Evolutionary conservation across 2,113 vertebrate species (phyloP).

Genomic region (Zosterops borbonicus): DNA sequence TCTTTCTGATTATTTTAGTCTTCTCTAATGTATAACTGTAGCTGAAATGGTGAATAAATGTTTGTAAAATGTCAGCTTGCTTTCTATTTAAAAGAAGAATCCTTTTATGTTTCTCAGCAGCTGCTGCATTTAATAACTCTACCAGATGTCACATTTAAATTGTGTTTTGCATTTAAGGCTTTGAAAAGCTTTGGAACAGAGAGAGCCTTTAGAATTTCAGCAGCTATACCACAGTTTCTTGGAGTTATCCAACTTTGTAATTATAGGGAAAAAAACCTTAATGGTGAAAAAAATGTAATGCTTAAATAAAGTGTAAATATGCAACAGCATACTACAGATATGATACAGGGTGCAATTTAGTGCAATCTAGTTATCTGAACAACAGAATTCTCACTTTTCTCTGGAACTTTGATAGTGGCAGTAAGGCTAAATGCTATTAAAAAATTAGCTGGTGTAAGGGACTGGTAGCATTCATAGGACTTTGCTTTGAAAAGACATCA

Average conservation of each 20-base stretch:
- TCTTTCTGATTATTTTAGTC: conserved; percentile 43
- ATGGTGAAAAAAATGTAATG: not conserved
- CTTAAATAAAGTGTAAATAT: not conserved
- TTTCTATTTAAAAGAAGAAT: conserved; percentile 32
- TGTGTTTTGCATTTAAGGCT: not conserved
- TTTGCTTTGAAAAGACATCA: not conserved
- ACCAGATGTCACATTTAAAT: conserved; percentile 53
- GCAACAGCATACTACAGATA: not conserved
- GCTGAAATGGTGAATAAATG: conserved; percentile 26
- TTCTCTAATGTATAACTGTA: conserved; percentile 23
- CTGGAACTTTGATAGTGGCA: not conserved
- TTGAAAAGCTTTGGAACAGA: conserved; percentile 1
- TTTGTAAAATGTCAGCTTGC: conserved; percentile 29
- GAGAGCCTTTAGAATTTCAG: conserved; percentile 8
- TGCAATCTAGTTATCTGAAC: not conserved
- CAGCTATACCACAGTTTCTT: not conserved
- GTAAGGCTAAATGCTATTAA: not conserved
- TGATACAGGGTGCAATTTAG: not conserved
- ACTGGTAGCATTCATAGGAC: not conserved
- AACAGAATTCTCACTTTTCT: not conserved
- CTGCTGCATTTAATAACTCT: conserved; percentile 35
- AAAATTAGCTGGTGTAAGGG: not conserved
- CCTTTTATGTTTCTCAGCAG: conserved; percentile 43
- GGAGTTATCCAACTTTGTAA: not conserved
- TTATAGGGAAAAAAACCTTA: not conserved